phyloP scores from a whole-genome alignment of 2,797 vertebrate genomes.

The Spheniscus humboldti region DNA sequence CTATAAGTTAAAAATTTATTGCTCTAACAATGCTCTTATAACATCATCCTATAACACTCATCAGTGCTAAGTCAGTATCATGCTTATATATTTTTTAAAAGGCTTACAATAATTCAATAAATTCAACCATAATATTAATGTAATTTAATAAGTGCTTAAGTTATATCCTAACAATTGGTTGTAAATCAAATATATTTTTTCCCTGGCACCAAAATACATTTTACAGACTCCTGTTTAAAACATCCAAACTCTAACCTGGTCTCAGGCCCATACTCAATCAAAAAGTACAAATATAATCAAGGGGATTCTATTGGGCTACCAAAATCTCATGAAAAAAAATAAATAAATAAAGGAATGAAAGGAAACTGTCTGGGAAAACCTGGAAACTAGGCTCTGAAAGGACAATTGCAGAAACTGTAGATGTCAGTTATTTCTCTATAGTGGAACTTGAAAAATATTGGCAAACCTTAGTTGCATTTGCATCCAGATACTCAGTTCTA shows the following conservation, averaged over 20 bases:
- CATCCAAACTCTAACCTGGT: not conserved
- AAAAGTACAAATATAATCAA: not conserved
- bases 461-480: not conserved
- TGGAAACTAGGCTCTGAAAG: not conserved
- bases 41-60: not conserved
- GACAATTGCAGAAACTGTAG: not conserved
- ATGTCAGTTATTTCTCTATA: not conserved
- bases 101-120: not conserved
- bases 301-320: not conserved
- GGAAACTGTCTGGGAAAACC: not conserved
- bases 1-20: not conserved
- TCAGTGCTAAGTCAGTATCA: not conserved
- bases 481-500: not conserved
- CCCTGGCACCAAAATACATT: not conserved
- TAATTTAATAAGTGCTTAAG: not conserved
- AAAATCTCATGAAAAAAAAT: not conserved
- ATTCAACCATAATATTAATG: not conserved
- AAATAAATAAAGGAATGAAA: not conserved
- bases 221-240: not conserved
- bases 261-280: not conserved
- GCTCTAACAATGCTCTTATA: not conserved
- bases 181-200: not conserved
- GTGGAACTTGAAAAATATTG: not conserved
- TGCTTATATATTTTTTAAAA: not conserved
- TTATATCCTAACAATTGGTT: not conserved